Evolutionary conservation across 2,888 invertebrate species (phyloP).

Genomic region (Eupithecia abbreviata): DNA sequence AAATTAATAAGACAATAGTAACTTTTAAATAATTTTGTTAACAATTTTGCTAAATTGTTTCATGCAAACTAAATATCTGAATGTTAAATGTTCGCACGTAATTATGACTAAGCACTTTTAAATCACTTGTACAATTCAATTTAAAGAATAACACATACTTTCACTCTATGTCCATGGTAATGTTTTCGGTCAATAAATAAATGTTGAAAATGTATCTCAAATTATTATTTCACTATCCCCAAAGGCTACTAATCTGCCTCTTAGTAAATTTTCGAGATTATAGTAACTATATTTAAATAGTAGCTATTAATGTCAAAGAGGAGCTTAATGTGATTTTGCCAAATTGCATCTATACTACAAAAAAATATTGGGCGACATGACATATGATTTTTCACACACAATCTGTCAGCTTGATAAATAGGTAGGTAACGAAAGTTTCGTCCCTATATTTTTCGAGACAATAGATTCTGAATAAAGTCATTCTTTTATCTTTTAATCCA

Average conservation of each 20-base stretch:
- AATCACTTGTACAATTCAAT: slow-evolving; percentile 27
- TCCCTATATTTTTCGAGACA: too few species aligned
- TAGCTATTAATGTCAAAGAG: too few species aligned
- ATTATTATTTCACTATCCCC: background rate
- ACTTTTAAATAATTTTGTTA: background rate
- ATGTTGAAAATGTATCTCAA: slow-evolving; percentile 25
- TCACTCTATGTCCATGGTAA: slow-evolving; percentile 20
- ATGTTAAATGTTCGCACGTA: slow-evolving; percentile 15
- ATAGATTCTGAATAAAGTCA: too few species aligned
- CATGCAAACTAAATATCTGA: background rate
- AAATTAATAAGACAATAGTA: background rate
- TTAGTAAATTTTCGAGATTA: background rate
- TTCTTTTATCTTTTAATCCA: too few species aligned
- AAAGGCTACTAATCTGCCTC: background rate
- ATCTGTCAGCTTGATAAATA: too few species aligned
- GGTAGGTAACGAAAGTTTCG: too few species aligned
- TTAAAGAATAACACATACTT: slow-evolving; percentile 5
- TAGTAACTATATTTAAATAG: too few species aligned
- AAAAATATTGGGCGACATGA: too few species aligned
- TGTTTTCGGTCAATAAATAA: slow-evolving; percentile 40
- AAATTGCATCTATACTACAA: too few species aligned
- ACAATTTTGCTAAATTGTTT: background rate
- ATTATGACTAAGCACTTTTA: slow-evolving; percentile 18
- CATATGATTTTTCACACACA: too few species aligned
- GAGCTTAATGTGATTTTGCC: too few species aligned